Evolutionary conservation across 1,140 invertebrate genomes (phyloP).

Genomic region (Caenorhabditis brenneri): DNA sequence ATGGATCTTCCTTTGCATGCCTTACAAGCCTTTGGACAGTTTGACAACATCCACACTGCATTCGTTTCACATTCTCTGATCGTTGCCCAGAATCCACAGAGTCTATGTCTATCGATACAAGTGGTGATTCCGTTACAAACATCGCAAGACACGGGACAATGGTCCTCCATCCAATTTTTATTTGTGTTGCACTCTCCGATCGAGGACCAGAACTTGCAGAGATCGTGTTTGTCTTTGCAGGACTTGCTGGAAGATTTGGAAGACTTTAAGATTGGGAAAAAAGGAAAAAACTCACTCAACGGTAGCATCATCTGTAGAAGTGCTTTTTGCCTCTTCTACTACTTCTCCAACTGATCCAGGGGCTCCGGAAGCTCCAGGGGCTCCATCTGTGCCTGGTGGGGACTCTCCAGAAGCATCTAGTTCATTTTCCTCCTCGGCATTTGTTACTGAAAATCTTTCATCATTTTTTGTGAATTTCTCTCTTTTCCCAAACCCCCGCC

Average conservation of each 20-base stretch:
- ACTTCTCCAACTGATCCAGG: background rate
- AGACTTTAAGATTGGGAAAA: too few relatives aligned
- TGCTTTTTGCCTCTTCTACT: background rate
- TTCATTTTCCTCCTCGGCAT: conserved; percentile 6
- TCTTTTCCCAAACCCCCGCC: too few relatives aligned
- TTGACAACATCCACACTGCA: conserved; percentile 69
- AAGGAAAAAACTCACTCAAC: conserved; percentile 3
- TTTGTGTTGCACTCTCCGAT: conserved; percentile 68
- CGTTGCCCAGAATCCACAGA: conserved; percentile 66
- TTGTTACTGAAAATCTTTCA: background rate
- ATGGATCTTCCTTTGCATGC: conserved; percentile 65
- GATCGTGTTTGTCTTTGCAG: conserved; percentile 64
- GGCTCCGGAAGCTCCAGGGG: too few relatives aligned
- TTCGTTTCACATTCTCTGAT: conserved; percentile 70
- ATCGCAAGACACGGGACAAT: conserved; percentile 67
- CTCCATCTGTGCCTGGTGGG: background rate
- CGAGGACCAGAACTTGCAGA: conserved; percentile 70
- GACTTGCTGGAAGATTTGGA: conserved; percentile 19
- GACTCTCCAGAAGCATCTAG: background rate
- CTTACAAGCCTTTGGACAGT: conserved; percentile 67
- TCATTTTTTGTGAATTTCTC: too few relatives aligned
- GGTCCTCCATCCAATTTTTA: conserved; percentile 67
- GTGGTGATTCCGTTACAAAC: conserved; percentile 66
- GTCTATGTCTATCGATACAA: conserved; percentile 67
- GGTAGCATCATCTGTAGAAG: background rate